A percentile compares a stretch with the other conserved stretches of the same genome.
Evolutionary conservation across 2,888 invertebrate genomes (phyloP).

Genomic region (Nematopogon swammerdamellus): DNA sequence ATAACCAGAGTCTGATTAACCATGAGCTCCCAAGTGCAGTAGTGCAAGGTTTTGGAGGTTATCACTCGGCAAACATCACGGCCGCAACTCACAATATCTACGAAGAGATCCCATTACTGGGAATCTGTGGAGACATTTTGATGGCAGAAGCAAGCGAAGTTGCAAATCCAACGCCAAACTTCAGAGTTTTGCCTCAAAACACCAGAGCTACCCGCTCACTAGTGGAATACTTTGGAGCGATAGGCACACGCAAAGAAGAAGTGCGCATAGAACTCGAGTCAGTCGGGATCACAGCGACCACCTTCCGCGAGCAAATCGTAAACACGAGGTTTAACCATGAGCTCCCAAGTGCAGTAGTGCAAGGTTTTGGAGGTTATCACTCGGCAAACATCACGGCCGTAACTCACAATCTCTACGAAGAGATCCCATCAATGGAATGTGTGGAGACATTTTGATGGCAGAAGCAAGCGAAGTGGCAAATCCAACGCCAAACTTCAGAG

Average conservation of each 20-base stretch:
- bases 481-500: conserved; percentile 19
- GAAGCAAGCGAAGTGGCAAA: conserved; percentile 11
- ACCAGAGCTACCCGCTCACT: conserved; percentile 6
- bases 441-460: conserved; percentile 22
- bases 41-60: conserved; percentile 17
- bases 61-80: conserved; percentile 16
- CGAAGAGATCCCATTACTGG: conserved; percentile 19
- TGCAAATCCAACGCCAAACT: conserved; percentile 12
- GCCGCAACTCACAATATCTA: conserved; percentile 17
- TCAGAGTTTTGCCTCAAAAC: conserved; percentile 9
- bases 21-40: conserved; percentile 15
- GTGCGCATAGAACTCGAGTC: too few species aligned
- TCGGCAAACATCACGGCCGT: conserved; percentile 12
- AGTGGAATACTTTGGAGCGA: conserved; percentile 3
- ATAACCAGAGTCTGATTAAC: too few species aligned
- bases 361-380: conserved; percentile 18
- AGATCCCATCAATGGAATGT: conserved; percentile 17
- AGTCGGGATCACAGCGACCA: too few species aligned
- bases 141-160: conserved; percentile 19
- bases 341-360: conserved; percentile 15
- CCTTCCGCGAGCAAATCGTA: too few species aligned
- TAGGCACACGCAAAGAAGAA: not conserved
- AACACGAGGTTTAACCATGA: conserved; percentile 9
- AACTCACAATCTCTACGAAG: conserved; percentile 20
- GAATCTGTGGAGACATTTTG: conserved; percentile 19